Conservation (phyloP, 35 echinoderm and acorn worm genomes). For the Ophioderma brevispina region DNA sequence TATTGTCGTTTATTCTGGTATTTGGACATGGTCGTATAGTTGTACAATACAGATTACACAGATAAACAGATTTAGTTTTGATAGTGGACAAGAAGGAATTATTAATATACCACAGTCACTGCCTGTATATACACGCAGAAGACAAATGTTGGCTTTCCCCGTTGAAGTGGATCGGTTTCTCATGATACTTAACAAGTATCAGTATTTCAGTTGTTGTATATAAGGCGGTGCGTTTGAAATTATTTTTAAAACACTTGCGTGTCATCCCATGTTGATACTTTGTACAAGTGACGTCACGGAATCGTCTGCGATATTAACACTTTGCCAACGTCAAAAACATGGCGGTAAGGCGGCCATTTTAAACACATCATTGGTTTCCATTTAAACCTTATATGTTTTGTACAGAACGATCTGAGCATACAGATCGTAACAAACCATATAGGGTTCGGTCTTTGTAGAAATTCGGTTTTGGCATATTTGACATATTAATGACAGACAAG, state of each 20-base stretch:
- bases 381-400: too few relatives aligned
- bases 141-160: neutral
- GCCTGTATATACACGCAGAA: neutral
- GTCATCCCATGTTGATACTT: neutral
- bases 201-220: neutral
- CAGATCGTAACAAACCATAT: too few relatives aligned
- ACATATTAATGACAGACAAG: too few relatives aligned
- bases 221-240: neutral
- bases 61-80: neutral
- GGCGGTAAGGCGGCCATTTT: too few relatives aligned
- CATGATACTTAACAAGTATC: neutral
- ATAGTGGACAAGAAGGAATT: neutral
- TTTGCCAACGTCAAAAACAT: too few relatives aligned
- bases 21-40: conserved; percentile 1
- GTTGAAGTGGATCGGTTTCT: neutral
- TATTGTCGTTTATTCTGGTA: neutral
- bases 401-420: too few relatives aligned
- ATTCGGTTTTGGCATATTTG: too few relatives aligned
- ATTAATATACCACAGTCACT: neutral
- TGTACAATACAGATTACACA: neutral
- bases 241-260: neutral
- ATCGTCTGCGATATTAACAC: neutral
- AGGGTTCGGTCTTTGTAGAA: too few relatives aligned
- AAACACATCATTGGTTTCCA: too few relatives aligned
- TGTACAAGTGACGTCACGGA: neutral